A percentile compares a stretch with the other conserved stretches of the same genome.
phyloP scores from a whole-genome alignment of 2,888 invertebrate genomes.

The Stenodema calcarata region DNA sequence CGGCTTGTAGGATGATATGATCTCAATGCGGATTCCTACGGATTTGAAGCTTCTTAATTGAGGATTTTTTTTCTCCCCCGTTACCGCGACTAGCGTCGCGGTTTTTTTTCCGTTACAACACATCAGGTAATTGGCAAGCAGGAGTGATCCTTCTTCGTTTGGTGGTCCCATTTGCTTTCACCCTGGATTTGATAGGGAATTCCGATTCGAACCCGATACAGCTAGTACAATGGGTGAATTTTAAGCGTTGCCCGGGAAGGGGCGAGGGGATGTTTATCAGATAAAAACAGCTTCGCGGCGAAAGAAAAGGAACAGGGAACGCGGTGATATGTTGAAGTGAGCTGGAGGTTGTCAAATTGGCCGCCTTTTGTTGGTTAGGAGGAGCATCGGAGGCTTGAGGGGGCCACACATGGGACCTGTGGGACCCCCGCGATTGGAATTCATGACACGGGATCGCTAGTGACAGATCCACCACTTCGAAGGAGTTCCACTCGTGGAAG shows the following conservation, averaged over 20 bases:
- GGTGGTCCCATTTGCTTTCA: constrained; percentile 27
- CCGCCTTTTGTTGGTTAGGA: background rate
- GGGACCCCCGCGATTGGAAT: background rate
- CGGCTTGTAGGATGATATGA: background rate
- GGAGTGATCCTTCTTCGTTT: background rate
- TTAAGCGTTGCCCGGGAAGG: background rate
- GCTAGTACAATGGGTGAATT: constrained; percentile 26
- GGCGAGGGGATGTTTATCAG: background rate
- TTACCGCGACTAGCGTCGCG: background rate
- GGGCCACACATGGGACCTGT: background rate
- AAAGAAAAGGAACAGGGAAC: background rate
- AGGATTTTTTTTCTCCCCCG: background rate
- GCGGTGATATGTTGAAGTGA: constrained; percentile 29
- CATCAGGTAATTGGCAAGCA: constrained; percentile 13
- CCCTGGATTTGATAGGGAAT: constrained; percentile 6
- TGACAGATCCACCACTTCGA: constrained; percentile 33
- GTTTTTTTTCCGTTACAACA: background rate
- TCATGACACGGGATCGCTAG: constrained; percentile 8
- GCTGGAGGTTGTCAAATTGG: constrained; percentile 31
- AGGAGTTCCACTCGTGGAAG: background rate
- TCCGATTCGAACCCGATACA: constrained; percentile 7
- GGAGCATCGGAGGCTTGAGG: background rate
- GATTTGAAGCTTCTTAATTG: constrained; percentile 24
- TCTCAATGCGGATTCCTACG: background rate
- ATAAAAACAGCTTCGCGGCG: background rate